A percentile compares a stretch with the other conserved stretches of the same genome.
Evolutionary conservation across 2,113 vertebrate species (phyloP).

Genomic region (Lota lota): DNA sequence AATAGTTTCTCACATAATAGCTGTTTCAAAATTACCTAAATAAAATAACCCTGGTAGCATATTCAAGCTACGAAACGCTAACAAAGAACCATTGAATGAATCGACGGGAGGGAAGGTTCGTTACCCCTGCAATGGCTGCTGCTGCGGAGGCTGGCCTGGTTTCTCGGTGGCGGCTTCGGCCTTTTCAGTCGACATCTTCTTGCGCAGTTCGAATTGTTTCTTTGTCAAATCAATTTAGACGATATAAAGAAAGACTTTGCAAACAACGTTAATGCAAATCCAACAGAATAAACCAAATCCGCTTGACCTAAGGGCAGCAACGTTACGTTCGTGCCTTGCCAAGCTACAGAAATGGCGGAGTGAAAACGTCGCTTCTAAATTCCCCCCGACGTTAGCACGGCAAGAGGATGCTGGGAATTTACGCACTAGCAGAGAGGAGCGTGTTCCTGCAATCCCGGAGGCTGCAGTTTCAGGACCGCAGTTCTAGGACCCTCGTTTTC

Average conservation of each 20-base stretch:
- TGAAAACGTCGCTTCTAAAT: background rate
- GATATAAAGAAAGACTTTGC: background rate
- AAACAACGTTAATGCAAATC: background rate
- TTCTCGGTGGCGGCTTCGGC: slow-evolving; percentile 46
- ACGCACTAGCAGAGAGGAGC: too few relatives aligned
- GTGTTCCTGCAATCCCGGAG: too few relatives aligned
- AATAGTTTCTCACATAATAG: background rate
- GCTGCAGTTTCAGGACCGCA: too few relatives aligned
- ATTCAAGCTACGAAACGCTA: slow-evolving; percentile 10
- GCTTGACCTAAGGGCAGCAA: background rate
- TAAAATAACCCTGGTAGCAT: too few relatives aligned
- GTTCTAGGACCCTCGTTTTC: too few relatives aligned
- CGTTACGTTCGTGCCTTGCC: background rate
- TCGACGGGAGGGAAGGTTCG: slow-evolving; percentile 3
- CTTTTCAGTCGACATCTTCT: slow-evolving; percentile 70
- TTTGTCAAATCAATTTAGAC: background rate
- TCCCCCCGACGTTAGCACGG: background rate
- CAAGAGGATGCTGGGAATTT: background rate
- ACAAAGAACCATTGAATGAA: slow-evolving; percentile 51
- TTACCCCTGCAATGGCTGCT: slow-evolving; percentile 50
- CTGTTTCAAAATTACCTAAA: too few relatives aligned
- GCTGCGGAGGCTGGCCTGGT: slow-evolving; percentile 23
- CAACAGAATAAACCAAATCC: background rate
- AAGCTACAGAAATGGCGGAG: slow-evolving; percentile 50
- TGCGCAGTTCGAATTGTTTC: background rate